Evolutionary conservation across 2,888 invertebrate species (phyloP), one percentile per base, ranked within the genome.

Genomic region (Gerris lacustris): DNA sequence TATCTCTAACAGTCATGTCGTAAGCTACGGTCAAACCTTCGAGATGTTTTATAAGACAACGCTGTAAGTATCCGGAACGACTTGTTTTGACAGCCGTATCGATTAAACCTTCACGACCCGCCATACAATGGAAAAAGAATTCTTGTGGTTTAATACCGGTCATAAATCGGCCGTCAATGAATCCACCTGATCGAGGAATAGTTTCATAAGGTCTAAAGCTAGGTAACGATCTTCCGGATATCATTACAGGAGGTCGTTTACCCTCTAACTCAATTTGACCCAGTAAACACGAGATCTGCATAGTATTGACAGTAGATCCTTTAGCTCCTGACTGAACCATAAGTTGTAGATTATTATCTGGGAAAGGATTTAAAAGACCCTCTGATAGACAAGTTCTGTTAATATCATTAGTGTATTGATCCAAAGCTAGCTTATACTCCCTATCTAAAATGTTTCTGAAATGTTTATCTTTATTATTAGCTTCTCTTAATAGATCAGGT

Each of bases 21-120:
- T 99, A 98, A 70, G 88, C 86, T 0, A 98, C 91, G 70, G 85
- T 86, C n/a, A 99, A 81, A 6, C 97, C 97, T 83, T 99, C 99
- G 74, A 99, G 83, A 83, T 98, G 96, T 81, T 99, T 99, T 72
- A 99, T 92, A 7, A 99, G 83, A 82, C 99, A 99, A 74, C 97
- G 85, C 81, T 98, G 96, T 71, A 99, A 83, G 80, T 99, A 99
- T 76, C 99, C 99, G 76, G 96, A 96, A 73, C 97, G 87, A 82
- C 96, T 96, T 0, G 99, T 99, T 84, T 99, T 99, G 0, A 99
- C 98, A 74, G 99, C 99, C 5, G 99, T 99, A 87, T 99, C 99
- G 77, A 99, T 94, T 70, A 99, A 86, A 84, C 99, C 94, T 86
- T 99, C 99, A 81, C 99, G 87, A 70, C 99, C 99, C 70, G 99